Conservation (phyloP, 2,797 vertebrate species). For the Acropternis orthonyx region DNA sequence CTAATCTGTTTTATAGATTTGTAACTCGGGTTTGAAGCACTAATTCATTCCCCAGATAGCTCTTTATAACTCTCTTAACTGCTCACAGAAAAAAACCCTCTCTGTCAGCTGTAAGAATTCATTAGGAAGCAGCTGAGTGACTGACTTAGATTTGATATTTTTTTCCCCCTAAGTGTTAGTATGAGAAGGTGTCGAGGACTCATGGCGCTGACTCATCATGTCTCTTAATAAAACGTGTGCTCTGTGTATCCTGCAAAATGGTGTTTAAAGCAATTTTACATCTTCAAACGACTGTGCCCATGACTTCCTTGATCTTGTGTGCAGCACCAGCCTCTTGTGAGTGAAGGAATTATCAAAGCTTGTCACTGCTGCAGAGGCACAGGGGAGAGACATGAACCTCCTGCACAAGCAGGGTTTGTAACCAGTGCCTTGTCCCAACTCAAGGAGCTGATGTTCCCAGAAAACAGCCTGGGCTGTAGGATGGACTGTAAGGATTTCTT, state of each 20-base stretch:
- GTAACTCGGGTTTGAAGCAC: conserved; percentile 54
- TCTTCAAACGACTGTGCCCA: background rate
- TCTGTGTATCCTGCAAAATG: background rate
- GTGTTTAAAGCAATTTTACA: background rate
- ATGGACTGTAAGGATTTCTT: background rate
- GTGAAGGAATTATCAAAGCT: background rate
- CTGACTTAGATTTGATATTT: background rate
- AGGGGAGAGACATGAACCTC: background rate
- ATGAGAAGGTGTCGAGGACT: background rate
- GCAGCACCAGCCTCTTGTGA: background rate
- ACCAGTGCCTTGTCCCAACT: background rate
- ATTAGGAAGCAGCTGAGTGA: conserved; percentile 37
- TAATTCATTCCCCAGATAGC: conserved; percentile 50
- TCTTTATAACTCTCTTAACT: conserved; percentile 22
- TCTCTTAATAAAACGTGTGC: background rate
- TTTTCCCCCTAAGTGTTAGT: background rate
- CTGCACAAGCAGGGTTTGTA: background rate
- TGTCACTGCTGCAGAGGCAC: background rate
- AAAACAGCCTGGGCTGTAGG: background rate
- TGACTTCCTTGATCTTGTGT: background rate
- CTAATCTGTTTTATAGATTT: conserved; percentile 70
- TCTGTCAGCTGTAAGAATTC: background rate
- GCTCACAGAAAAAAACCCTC: background rate
- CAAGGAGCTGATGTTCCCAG: background rate
- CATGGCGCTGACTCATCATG: background rate